phyloP scores from a whole-genome alignment of 1,140 invertebrate species.

The Heliconius hewitsoni region DNA sequence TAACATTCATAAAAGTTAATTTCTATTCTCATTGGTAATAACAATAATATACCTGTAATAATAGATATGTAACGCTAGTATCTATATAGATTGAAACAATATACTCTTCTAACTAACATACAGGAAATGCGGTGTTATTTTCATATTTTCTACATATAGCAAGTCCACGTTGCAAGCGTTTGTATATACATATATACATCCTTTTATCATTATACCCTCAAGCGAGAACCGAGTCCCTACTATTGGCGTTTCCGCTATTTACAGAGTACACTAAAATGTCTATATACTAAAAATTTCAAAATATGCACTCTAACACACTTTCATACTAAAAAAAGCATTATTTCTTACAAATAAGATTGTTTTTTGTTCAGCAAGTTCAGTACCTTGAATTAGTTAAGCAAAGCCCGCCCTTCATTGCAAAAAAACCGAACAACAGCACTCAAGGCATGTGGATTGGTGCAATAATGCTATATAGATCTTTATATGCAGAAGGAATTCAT shows the following conservation, averaged over 20 bases:
- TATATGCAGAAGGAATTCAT: slow-evolving; percentile 32
- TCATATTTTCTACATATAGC: neutral
- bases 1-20: too few species aligned
- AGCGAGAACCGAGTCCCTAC: neutral
- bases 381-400: slow-evolving; percentile 12
- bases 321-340: neutral
- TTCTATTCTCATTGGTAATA: too few species aligned
- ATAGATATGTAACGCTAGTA: neutral
- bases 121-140: neutral
- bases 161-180: neutral
- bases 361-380: slow-evolving; percentile 1
- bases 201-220: neutral
- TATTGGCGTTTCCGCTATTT: slow-evolving; percentile 8
- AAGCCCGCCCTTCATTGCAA: slow-evolving; percentile 47
- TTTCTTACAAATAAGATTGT: neutral
- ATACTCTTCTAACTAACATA: neutral
- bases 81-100: neutral
- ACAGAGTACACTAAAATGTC: neutral
- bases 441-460: slow-evolving; percentile 49
- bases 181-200: neutral
- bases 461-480: slow-evolving; percentile 40
- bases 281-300: slow-evolving; percentile 4
- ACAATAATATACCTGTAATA: too few species aligned
- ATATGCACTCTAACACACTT: neutral
- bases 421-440: slow-evolving; percentile 41